Base-by-base conservation (phyloP, 2,888 invertebrate genomes). In the Tortrix viridana region DNA sequence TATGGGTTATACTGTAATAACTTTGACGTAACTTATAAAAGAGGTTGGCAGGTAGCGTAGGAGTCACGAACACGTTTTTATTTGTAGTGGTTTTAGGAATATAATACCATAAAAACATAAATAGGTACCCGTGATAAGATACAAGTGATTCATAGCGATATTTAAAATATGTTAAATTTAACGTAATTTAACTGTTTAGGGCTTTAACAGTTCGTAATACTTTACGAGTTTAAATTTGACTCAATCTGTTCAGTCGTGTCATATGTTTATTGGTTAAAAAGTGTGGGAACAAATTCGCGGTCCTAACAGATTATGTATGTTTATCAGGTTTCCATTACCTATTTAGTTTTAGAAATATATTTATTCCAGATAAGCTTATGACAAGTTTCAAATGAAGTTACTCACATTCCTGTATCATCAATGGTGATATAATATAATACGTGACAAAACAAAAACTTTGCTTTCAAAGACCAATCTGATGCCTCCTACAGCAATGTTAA, bases 21-120 rank as follows among this genome's bases (percentile, higher is more conserved):
- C 41, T 58, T 47, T 20, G 46, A 41, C 46, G 52, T 52, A 63
- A 58, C 52, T 63, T 53, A 53, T 53, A 58, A 58, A 58, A 16
- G 62, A 38, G 23, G 50, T 52, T 50, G 46, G 20, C 55, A 56
- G 46, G 54, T 55, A 5, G 46, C 38, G 63, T 48, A 32, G 53
- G 63, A 47, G 57, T 57, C 52, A 52, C 23, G 48, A 26, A 52
- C 26, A 32, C 54, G 19, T 47, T 60, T 47, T 49, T 44, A 32
- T 61, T 20, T 55, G 48, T 32, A 22, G 32, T 16, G 3, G 32
- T 52, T 20, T 46, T 20, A 16, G 47, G 6, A 47, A 26, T 5
- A 55, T 55, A 55, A 44, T 19, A 19, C 6, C 14, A 44, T 26
- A 44, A 55, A 26, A 41, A 9, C 22, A 41, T 41, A 44, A 55